Evolutionary conservation across 2,113 vertebrate species (phyloP), one percentile per base, ranked within the genome.

Genomic region (Cricetomys ansorgei): DNA sequence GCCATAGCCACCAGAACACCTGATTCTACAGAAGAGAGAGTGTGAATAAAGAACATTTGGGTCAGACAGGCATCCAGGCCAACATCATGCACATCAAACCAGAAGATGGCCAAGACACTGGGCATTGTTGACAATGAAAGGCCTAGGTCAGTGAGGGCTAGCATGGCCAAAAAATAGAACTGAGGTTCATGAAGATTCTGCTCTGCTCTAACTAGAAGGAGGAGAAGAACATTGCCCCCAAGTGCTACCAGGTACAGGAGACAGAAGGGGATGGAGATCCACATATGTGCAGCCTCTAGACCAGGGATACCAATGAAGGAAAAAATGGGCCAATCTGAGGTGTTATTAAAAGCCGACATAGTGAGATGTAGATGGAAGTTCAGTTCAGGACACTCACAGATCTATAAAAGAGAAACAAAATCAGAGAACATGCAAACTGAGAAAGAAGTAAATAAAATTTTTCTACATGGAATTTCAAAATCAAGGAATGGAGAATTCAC

Each of bases 21-120:
- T 25, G 92, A 97, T 55, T 98, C 98, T 7, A 97, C 73, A 0
- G 91, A 94, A 19, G 95, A 98, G 0, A 96, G 34, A 0, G 76
- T 86, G 40, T 97, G 97, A 55, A 98, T 97, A 79, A 97, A 97
- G 89, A 98, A 97, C 83, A 98, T 97, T 73, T 98, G 98, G 0
- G 94, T 70, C 64, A 98, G 85, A 73, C 97, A 98, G 21, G 89
- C 91, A 72, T 97, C 93, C 72, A 97, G 95, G n/a, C 97, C 91
- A 0, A 97, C 91, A 1, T 88, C 48, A 7, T 43, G 91, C 27
- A 94, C 34, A 34, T 94, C 65, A 73, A 96, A 94, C 96, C 96
- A 98, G 92, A 98, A 97, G 21, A 97, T 92, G 7, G 83, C 92
- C 75, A 97, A 94, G 86, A 97, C 92, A 55, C 96, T 98, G 3